phyloP scores from a whole-genome alignment of 2,888 invertebrate genomes.

The Epinotia demarniana region DNA sequence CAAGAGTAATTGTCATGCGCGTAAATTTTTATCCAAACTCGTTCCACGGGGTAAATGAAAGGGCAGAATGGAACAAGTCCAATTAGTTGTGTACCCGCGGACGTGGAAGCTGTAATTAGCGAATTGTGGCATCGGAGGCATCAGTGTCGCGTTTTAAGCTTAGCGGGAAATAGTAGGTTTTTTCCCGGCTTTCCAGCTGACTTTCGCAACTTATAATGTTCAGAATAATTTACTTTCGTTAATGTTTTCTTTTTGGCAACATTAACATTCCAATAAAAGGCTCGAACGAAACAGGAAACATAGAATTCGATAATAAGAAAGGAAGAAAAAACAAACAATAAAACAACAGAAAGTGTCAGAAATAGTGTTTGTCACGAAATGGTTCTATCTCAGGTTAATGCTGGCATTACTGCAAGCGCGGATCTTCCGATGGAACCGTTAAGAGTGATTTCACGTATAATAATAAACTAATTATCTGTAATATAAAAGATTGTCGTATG shows the following conservation, averaged over 20 bases:
- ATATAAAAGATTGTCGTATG: too few relatives aligned
- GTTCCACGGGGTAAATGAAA: slow-evolving; percentile 45
- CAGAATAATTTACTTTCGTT: not conserved
- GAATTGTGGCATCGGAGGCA: slow-evolving; percentile 48
- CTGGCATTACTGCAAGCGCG: too few relatives aligned
- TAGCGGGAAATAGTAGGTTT: slow-evolving; percentile 12
- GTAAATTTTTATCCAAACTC: slow-evolving; percentile 39
- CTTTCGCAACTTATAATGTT: not conserved
- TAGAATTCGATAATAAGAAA: too few relatives aligned
- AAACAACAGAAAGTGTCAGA: too few relatives aligned
- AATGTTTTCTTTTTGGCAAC: not conserved
- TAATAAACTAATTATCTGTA: too few relatives aligned
- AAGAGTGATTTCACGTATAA: too few relatives aligned
- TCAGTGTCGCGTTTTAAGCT: slow-evolving; percentile 22
- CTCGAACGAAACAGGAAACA: too few relatives aligned
- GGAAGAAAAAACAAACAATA: too few relatives aligned
- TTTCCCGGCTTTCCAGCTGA: slow-evolving; percentile 40
- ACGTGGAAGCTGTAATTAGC: slow-evolving; percentile 57
- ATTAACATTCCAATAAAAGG: too few relatives aligned
- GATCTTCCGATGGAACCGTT: too few relatives aligned
- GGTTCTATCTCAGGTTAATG: too few relatives aligned
- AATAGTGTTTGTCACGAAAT: too few relatives aligned
- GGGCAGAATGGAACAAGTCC: slow-evolving; percentile 50
- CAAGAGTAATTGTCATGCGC: slow-evolving; percentile 33
- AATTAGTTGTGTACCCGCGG: slow-evolving; percentile 52